Evolutionary conservation across 2,888 invertebrate genomes (phyloP), one percentile per base, ranked within the genome.

Genomic region (Athalia rosae): DNA sequence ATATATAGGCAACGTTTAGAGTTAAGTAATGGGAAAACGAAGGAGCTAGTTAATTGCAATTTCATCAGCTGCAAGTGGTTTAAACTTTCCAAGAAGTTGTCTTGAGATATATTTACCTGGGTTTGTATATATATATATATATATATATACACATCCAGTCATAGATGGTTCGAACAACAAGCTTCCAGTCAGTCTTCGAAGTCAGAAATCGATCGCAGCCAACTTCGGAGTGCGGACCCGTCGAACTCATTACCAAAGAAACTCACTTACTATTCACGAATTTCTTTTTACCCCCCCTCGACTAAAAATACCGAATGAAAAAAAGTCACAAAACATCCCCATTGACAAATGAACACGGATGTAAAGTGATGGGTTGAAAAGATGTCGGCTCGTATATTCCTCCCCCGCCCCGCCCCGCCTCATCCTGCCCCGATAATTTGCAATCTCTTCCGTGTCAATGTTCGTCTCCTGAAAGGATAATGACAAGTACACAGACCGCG

Each of bases 311-410:
- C 3, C 47, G 9, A 15, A 6, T 64, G 8, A 15, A 15, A 13
- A 15, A 13, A 64, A n/a, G 47, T 64, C 64, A 50, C 8, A 50
- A 11, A 66, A 50, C 50, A 50, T 66, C 47, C 28, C 47, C 28
- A 28, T 28, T 67, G 66, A 67, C 9, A 67, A 67, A 67, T 67
- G 66, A 67, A 67, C 50, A 28, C 11, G 50, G 66, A 50, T 50
- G 66, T 11, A 41, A 67, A 53, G 48, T 67, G 66, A 67, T 50
- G 43, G 66, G 66, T 7, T 50, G 66, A 67, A 15, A 47, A 48
- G 4, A 13, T 43, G 45, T 9, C 15, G 15, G 13, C 15, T 43
- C 9, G 2, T 15, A 63, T 47, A 47, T 8, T n/a, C 13, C 64
- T 13, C 6, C 13, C 47, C 1, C 8, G 13, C 47, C 15, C 47